Conservation (phyloP, 2,797 vertebrate species). For the Enteromius mattozi region DNA sequence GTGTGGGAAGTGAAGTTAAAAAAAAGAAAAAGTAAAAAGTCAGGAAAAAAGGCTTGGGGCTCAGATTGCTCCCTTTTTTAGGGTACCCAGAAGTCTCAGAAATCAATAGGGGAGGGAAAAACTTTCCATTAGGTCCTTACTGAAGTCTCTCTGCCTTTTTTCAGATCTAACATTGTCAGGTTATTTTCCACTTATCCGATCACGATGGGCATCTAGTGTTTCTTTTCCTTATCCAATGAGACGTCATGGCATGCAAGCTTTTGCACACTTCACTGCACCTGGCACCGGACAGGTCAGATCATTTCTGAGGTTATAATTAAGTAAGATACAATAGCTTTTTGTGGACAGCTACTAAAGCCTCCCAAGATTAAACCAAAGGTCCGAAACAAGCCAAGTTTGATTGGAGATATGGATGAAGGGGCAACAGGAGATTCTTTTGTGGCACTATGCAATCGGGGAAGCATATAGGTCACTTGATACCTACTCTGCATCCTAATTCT, state of each 20-base stretch:
- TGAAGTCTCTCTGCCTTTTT: slow-evolving; percentile 47
- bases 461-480: slow-evolving; percentile 65
- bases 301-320: slow-evolving; percentile 79
- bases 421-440: slow-evolving; percentile 78
- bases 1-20: slow-evolving; percentile 53
- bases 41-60: slow-evolving; percentile 54
- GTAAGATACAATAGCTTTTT: slow-evolving; percentile 79
- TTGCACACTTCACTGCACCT: slow-evolving; percentile 75
- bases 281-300: slow-evolving; percentile 69
- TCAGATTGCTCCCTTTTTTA: slow-evolving; percentile 65
- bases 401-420: slow-evolving; percentile 67
- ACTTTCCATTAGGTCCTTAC: slow-evolving; percentile 72
- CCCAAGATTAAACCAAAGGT: slow-evolving; percentile 73
- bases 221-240: slow-evolving; percentile 76
- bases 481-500: slow-evolving; percentile 54
- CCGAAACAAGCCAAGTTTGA: slow-evolving; percentile 72
- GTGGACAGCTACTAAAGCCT: slow-evolving; percentile 71
- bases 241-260: slow-evolving; percentile 68
- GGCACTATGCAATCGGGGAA: slow-evolving; percentile 64
- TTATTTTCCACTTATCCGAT: slow-evolving; percentile 75
- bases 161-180: slow-evolving; percentile 60
- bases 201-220: slow-evolving; percentile 75
- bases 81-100: slow-evolving; percentile 59
- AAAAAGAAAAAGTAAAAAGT: slow-evolving; percentile 46
- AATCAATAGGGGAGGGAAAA: slow-evolving; percentile 67